Evolutionary conservation across 2,888 invertebrate species (phyloP).

Genomic region (Blomia tropicalis): DNA sequence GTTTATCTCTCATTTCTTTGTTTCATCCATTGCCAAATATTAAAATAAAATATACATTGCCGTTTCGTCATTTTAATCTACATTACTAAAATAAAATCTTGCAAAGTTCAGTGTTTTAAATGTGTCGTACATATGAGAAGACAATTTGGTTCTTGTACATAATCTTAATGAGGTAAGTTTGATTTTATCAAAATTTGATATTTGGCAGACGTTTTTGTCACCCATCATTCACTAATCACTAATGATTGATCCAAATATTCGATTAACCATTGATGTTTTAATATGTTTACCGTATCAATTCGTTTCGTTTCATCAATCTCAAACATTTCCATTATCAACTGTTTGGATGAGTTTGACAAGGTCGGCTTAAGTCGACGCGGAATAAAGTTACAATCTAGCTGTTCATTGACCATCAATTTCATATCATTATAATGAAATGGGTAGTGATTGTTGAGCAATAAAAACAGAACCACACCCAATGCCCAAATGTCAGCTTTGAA

Average conservation of each 20-base stretch:
- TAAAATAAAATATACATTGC: no score
- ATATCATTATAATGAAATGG: conserved; percentile 23
- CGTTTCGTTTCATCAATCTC: conserved; percentile 1
- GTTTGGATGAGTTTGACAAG: background rate
- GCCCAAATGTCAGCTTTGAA: conserved; percentile 25
- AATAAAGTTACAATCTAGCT: background rate
- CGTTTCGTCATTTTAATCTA: no score
- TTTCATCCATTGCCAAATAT: no score
- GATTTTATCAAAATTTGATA: no score
- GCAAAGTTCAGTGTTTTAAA: no score
- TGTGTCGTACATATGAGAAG: no score
- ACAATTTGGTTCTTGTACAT: no score
- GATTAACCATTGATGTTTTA: conserved; percentile 12
- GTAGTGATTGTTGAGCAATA: conserved; percentile 23
- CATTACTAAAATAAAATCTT: no score
- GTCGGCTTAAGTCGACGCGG: background rate
- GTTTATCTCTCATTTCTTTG: no score
- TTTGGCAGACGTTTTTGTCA: no score
- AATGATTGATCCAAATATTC: background rate
- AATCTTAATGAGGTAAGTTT: no score
- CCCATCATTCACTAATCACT: no score
- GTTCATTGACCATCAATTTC: conserved; percentile 1
- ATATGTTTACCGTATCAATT: background rate
- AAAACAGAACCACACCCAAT: conserved; percentile 23
- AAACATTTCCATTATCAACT: background rate